These are phyloP conservation scores for Odobenus rosmarus DNA, from an alignment of 2,113 vertebrate genomes.

Conservation along the genomic window DNA sequence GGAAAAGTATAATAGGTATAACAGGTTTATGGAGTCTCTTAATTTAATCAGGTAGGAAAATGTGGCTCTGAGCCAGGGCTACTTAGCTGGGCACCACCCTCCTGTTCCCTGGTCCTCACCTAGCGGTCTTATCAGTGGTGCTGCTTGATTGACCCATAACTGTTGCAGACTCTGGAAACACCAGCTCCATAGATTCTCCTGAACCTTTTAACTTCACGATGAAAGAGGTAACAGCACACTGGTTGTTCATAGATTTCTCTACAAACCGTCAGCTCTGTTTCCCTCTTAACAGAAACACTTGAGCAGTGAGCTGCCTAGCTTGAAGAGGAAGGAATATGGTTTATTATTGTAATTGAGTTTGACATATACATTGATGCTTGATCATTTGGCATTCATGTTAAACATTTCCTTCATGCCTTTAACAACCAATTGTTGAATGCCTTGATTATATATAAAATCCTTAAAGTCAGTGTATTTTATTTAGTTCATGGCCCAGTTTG, in stretches of 20 bases:
- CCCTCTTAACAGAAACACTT: neutral
- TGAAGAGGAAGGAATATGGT: neutral
- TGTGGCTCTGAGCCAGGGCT: neutral
- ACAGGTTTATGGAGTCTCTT: neutral
- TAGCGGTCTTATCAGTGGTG: neutral
- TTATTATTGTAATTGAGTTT: neutral
- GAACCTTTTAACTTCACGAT: neutral
- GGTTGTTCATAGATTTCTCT: neutral
- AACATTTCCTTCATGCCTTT: constrained; percentile 55
- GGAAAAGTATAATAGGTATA: neutral
- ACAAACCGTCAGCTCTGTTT: neutral
- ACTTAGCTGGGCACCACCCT: neutral
- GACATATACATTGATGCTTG: neutral
- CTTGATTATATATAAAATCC: constrained; percentile 20
- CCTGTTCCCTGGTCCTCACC: neutral
- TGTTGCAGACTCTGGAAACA: neutral
- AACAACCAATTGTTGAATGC: neutral
- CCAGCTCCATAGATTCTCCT: neutral
- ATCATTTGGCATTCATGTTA: neutral
- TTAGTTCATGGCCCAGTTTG: neutral
- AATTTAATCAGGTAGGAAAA: neutral
- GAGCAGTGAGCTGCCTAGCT: neutral
- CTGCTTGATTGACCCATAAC: neutral
- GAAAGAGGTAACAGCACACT: neutral
- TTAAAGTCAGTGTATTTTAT: constrained; percentile 27